Evolutionary conservation across 2,888 invertebrate genomes (phyloP), one percentile per base, ranked within the genome.

Genomic region (Drepana falcataria): DNA sequence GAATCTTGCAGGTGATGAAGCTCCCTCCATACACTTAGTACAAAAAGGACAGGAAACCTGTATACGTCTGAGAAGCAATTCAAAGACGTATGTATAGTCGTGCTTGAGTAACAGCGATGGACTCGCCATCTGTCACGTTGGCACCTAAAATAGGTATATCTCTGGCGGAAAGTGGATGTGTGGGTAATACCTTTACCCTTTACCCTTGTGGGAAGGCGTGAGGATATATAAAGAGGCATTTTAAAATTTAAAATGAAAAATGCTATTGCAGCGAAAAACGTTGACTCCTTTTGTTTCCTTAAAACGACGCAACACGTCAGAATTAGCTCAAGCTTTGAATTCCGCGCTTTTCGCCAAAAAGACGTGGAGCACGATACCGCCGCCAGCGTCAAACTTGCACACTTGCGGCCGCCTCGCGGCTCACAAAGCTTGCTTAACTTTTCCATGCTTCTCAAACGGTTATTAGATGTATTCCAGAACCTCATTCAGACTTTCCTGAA

Each of bases 301-400:
- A 61, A 53, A 52, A 60, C 63, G 65, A 58, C 60, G 64, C 63
- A 67, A 58, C 66, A 62, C 63, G 64, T 62, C 72, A 69, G 69
- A 78, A 74, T 70, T 73, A 69, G 73, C 73, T 79, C 69, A 68
- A 70, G 73, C 75, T 74, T 81, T 73, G 73, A 80, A 77, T 76
- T 70, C 68, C 64, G 63, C 66, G 66, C 65, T 66, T 64, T 65
- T 68, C 68, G 58, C 60, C 75, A 71, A 83, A 82, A 83, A 79
- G 80, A 72, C 78, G 67, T 67, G 69, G 62, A 61, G 63, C 62
- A 60, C 55, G 61, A 64, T 62, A 59, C 60, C 62, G 61, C 71
- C 63, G 66, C 64, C 54, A 67, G 68, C 69, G 69, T 68, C 61
- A 72, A 76, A 75, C 73, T 79, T 74, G 71, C 73, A 73, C 76